Conservation (phyloP, 2,888 invertebrate genomes). For the Rhagium mordax region DNA sequence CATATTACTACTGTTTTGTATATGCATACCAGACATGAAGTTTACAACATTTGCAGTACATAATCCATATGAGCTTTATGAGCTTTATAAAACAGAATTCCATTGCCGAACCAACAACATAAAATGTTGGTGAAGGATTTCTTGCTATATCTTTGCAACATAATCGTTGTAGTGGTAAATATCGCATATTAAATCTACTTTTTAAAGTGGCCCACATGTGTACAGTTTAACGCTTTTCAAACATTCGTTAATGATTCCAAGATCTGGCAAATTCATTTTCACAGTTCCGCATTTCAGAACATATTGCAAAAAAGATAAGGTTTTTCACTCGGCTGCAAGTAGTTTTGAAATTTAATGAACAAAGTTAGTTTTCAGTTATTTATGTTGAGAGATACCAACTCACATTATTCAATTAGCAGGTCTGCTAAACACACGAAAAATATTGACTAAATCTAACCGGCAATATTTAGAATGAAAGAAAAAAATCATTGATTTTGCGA, state of each 20-base stretch:
- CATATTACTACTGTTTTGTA: too few species aligned
- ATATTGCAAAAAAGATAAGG: conserved; percentile 14
- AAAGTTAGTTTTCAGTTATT: background rate
- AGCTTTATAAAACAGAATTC: background rate
- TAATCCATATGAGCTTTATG: background rate
- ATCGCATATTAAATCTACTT: too few species aligned
- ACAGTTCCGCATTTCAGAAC: background rate
- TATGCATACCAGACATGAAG: too few species aligned
- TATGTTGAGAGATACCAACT: background rate
- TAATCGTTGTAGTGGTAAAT: background rate
- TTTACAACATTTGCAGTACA: too few species aligned
- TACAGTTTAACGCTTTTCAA: background rate
- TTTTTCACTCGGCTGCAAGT: background rate
- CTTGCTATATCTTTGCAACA: background rate
- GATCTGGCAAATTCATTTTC: conserved; percentile 6
- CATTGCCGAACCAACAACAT: background rate
- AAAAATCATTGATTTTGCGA: too few species aligned
- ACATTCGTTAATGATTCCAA: conserved; percentile 11
- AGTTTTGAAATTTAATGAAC: conserved; percentile 16
- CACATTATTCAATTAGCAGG: background rate
- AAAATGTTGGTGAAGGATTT: too few species aligned
- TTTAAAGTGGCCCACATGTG: conserved; percentile 2
- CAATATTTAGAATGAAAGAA: too few species aligned
- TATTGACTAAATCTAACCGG: too few species aligned
- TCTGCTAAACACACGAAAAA: background rate